Base-by-base conservation (phyloP, 1,140 invertebrate genomes). In the Bradysia coprophila region DNA sequence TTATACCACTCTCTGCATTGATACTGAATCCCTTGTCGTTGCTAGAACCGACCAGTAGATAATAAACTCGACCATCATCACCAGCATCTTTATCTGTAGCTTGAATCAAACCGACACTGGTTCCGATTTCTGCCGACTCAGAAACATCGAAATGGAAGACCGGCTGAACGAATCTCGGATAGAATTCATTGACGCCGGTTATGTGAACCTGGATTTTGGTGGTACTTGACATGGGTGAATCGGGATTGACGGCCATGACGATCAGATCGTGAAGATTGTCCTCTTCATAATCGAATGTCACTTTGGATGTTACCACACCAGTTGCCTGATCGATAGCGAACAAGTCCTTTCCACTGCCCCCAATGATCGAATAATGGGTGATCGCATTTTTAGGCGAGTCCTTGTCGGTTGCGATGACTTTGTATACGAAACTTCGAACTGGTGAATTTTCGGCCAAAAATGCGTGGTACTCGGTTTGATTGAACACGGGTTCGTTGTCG, bases 71-170 rank as follows among this genome's bases (percentile, higher is more conserved):
- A 0, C 92, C 90, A 64, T 96, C 92, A 21, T 76, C 75, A n/a
- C 92, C 92, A 19, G 73, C 71, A 59, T 97, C 92, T 55, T 84
- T 77, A 57, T 97, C 93, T 2, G 81, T 84, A 1, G 92, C 92
- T 61, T 81, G 77, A 23, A 97, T 78, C 15, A 72, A 68, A 4
- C 91, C 91, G 19, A 97, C 78, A 18, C 75, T 75, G 4, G 82
- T 85, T 6, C 89, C 90, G 10, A 92, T 73, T 43, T 80, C 73
- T 0, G 88, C 83, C 21, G 88, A 89, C 64, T 97, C 93, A 9
- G 87, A 92, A 6, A 96, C 86, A 51, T 87, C 81, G 61, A 96
- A 91, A 50, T 88, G 80, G 54, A 96, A 97, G 1, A 86, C 80
- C 1, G 86, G 78, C 60, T 93, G 81, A 34, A 87, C 68, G 56